These are phyloP conservation scores for Cyrtorhinus lividipennis DNA, from an alignment of 1,140 invertebrate species.

Conservation along the genomic window DNA sequence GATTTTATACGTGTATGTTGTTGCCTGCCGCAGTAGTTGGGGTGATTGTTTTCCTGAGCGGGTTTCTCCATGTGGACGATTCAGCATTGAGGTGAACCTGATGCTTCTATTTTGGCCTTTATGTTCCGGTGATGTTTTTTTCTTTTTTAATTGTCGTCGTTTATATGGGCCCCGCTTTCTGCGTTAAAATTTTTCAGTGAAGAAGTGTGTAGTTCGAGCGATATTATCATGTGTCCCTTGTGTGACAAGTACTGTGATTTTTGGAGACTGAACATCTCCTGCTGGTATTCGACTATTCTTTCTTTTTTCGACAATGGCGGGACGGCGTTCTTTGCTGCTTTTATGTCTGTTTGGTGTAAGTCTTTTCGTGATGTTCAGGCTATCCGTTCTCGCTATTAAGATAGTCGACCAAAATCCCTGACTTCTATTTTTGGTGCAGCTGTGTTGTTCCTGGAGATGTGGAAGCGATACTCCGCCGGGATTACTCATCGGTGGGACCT, in stretches of 20 bases:
- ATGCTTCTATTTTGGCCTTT: too few species aligned
- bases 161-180: too few species aligned
- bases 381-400: neutral
- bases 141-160: neutral
- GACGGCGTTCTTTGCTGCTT: slow-evolving; percentile 85
- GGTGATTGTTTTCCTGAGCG: slow-evolving; percentile 65
- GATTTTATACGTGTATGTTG: slow-evolving; percentile 89
- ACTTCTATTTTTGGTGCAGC: slow-evolving; percentile 40
- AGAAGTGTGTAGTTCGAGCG: slow-evolving; percentile 58
- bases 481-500: slow-evolving; percentile 86
- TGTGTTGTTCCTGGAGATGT: slow-evolving; percentile 78
- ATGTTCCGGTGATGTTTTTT: neutral
- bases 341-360: slow-evolving; percentile 96
- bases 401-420: too few species aligned
- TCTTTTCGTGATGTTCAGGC: slow-evolving; percentile 27
- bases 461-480: slow-evolving; percentile 84
- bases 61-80: slow-evolving; percentile 50
- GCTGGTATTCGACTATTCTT: slow-evolving; percentile 68
- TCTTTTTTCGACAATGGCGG: slow-evolving; percentile 92
- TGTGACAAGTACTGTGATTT: slow-evolving; percentile 76
- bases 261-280: slow-evolving; percentile 77
- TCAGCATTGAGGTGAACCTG: slow-evolving; percentile 53
- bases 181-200: slow-evolving; percentile 44
- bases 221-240: slow-evolving; percentile 64
- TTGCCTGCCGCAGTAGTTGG: slow-evolving; percentile 75